Conservation (phyloP, 2,113 vertebrate species). For the Planiliza haematocheilus region DNA sequence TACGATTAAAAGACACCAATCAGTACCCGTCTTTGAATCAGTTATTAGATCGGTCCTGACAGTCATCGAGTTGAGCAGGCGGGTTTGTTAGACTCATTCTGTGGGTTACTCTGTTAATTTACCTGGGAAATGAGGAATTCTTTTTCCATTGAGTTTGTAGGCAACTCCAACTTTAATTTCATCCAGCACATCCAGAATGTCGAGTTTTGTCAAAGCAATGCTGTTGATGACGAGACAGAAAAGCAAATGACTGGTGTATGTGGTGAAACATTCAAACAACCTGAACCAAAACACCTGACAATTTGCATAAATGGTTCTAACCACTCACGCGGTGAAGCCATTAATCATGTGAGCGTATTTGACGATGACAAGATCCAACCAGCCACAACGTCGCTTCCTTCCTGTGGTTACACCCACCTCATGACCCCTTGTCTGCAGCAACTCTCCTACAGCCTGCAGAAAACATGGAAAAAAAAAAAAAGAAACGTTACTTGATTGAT, state of each 20-base stretch:
- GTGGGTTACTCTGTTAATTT: constrained; percentile 3
- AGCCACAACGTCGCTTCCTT: constrained; percentile 96
- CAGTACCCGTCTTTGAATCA: constrained; percentile 2
- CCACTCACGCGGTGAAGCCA: constrained; percentile 95
- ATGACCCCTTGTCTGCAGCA: constrained; percentile 94
- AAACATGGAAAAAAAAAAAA: constrained; percentile 17
- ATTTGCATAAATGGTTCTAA: neutral
- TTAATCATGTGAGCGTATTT: constrained; percentile 98
- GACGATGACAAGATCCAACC: constrained; percentile 96
- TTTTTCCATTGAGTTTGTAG: constrained; percentile 94
- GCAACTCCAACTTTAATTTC: constrained; percentile 96
- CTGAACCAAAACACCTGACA: constrained; percentile 9
- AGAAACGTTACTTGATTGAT: neutral
- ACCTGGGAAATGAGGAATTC: constrained; percentile 98
- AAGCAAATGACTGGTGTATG: neutral
- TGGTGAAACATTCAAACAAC: neutral
- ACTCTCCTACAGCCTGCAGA: constrained; percentile 89
- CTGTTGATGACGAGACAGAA: constrained; percentile 70
- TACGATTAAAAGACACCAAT: constrained; percentile 58
- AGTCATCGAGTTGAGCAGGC: neutral
- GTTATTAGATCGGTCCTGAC: neutral
- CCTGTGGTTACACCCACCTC: constrained; percentile 97
- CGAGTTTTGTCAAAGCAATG: constrained; percentile 96
- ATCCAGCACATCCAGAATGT: constrained; percentile 94
- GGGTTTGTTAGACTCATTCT: neutral